Percentiles rank a stretch among this genome's conserved stretches.
These are phyloP conservation scores for Dipodomys stephensi DNA, from an alignment of 2,113 vertebrate species.

Conservation along the genomic window DNA sequence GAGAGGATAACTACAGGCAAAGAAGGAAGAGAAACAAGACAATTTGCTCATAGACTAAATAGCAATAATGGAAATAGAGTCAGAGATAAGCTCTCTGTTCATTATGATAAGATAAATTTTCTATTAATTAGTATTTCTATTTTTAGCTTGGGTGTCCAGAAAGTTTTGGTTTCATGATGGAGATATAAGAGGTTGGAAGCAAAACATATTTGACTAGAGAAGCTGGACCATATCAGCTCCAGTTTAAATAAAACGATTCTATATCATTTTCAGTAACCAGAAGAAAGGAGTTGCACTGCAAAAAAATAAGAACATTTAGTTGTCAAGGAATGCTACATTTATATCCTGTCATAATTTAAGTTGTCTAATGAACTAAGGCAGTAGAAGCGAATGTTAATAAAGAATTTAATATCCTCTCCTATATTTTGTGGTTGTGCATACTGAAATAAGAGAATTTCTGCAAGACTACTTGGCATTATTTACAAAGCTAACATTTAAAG, in stretches of 20 bases:
- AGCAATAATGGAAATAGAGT: neutral
- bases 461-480: neutral
- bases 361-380: neutral
- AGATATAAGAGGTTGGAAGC: neutral
- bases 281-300: neutral
- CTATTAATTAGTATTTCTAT: neutral
- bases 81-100: neutral
- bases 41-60: neutral
- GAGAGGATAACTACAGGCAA: neutral
- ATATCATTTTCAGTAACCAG: constrained; percentile 46
- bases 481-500: neutral
- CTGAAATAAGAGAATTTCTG: neutral
- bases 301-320: constrained; percentile 25
- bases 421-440: neutral
- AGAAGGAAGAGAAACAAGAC: no score
- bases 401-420: constrained; percentile 32
- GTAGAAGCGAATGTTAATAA: constrained; percentile 1
- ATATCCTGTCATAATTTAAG: constrained; percentile 18
- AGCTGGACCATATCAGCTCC: neutral
- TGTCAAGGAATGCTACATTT: constrained; percentile 40
- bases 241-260: neutral
- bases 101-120: neutral
- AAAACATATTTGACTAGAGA: neutral
- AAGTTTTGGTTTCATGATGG: constrained; percentile 9
- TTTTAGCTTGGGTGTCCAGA: neutral